phyloP scores from a whole-genome alignment of 92 coral and sea anemone genomes.

The Siderastrea siderea region DNA sequence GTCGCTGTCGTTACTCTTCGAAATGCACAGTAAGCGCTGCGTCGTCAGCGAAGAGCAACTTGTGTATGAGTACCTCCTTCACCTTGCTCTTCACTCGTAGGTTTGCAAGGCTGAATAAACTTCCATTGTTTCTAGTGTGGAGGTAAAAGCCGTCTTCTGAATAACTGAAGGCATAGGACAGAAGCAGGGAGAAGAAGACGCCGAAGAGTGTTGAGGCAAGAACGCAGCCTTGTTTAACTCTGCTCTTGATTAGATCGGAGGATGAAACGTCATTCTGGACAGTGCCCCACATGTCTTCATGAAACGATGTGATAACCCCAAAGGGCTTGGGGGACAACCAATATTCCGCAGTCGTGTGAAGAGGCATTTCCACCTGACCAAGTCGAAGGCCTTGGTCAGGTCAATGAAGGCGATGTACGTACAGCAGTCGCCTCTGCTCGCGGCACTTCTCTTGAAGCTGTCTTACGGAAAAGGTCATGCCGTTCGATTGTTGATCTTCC shows the following conservation, averaged over 20 bases:
- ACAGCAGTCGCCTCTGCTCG: constrained; percentile 37
- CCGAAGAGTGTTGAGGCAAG: constrained; percentile 71
- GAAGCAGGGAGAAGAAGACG: constrained; percentile 47
- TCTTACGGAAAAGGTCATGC: constrained; percentile 46
- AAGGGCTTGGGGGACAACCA: constrained; percentile 50
- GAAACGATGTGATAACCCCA: constrained; percentile 41
- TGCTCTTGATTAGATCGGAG: constrained; percentile 39
- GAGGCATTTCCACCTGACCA: constrained; percentile 43
- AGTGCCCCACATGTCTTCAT: constrained; percentile 29
- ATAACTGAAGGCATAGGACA: constrained; percentile 22
- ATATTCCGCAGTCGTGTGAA: constrained; percentile 43
- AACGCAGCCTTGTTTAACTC: constrained; percentile 53
- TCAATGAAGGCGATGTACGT: constrained; percentile 50
- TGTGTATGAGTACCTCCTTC: neutral
- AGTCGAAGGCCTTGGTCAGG: constrained; percentile 68
- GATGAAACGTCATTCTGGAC: neutral
- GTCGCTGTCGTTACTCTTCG: neutral
- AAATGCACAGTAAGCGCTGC: neutral
- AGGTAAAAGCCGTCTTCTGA: constrained; percentile 15
- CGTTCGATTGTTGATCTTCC: constrained; percentile 27
- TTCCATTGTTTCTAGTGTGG: neutral
- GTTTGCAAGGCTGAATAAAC: constrained; percentile 1
- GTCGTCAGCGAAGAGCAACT: constrained; percentile 1
- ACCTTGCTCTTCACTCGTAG: neutral
- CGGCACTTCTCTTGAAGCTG: constrained; percentile 64